Conservation (phyloP, 2,113 vertebrate genomes). For the Periophthalmus modestus region DNA sequence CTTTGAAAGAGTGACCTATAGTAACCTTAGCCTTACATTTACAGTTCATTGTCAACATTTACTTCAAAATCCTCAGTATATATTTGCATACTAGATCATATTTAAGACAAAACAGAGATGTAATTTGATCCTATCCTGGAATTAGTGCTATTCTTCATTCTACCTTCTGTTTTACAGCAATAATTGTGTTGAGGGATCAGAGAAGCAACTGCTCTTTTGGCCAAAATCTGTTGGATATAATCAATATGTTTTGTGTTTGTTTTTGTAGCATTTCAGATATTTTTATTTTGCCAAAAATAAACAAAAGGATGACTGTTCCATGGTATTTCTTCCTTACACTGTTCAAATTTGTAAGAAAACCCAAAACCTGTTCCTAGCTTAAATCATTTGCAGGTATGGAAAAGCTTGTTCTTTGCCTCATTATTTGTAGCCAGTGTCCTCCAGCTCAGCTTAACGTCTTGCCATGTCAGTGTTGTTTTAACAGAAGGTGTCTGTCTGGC, state of each 20-base stretch:
- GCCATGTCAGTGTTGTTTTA: constrained; percentile 32
- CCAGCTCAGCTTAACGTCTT: constrained; percentile 19
- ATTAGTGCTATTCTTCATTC: neutral
- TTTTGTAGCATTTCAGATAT: neutral
- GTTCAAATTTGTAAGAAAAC: neutral
- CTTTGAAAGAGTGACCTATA: neutral
- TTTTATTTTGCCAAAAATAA: neutral
- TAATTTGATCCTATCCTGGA: neutral
- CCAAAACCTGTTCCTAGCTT: neutral
- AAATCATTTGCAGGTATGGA: neutral
- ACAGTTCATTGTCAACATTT: neutral
- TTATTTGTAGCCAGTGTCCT: constrained; percentile 13
- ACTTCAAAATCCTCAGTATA: neutral
- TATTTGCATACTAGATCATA: neutral
- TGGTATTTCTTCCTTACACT: neutral
- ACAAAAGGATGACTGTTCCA: no score
- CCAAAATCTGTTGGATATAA: neutral
- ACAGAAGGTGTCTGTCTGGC: constrained; percentile 23
- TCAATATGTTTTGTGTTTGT: neutral
- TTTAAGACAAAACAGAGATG: neutral
- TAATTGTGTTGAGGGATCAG: neutral
- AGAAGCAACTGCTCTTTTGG: neutral
- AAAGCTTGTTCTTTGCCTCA: constrained; percentile 18
- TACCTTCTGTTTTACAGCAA: neutral
- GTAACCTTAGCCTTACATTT: constrained; percentile 14